These are phyloP conservation scores for Hapalemur alaotrensis DNA, from an alignment of 2,797 vertebrate genomes.

Conservation along the genomic window DNA sequence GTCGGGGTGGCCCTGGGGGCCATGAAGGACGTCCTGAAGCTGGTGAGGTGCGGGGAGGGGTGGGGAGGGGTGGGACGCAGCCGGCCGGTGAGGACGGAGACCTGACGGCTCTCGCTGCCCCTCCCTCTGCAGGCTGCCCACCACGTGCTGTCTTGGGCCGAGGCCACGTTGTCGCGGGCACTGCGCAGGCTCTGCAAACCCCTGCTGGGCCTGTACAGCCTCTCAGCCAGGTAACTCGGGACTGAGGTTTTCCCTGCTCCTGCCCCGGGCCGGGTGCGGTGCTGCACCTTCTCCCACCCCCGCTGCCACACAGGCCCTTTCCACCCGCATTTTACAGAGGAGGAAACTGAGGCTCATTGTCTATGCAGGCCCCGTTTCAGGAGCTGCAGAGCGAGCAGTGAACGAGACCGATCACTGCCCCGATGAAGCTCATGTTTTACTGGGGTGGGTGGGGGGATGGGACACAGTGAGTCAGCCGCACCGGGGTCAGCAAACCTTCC, in stretches of 20 bases:
- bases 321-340: neutral
- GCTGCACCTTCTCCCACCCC: neutral
- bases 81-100: fast-evolving
- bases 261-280: fast-evolving
- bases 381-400: neutral
- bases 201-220: slow-evolving; percentile 86
- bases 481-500: fast-evolving
- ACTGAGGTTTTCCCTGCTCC: fast-evolving
- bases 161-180: slow-evolving; percentile 83
- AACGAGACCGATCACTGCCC: neutral
- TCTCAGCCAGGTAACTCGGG: slow-evolving; percentile 87
- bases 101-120: fast-evolving
- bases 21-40: slow-evolving; percentile 82
- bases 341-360: neutral
- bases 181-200: slow-evolving; percentile 86
- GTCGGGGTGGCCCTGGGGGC: slow-evolving; percentile 74
- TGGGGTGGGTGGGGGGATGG: neutral
- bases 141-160: slow-evolving; percentile 87
- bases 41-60: slow-evolving; percentile 82
- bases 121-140: slow-evolving; percentile 82
- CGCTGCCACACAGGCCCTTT: fast-evolving
- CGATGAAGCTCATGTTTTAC: fast-evolving
- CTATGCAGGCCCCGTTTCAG: no score
- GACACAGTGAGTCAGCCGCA: neutral
- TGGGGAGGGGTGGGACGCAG: fast-evolving